These are phyloP conservation scores for Triops longicaudatus DNA, from an alignment of 1,140 invertebrate genomes.

Conservation along the genomic window DNA sequence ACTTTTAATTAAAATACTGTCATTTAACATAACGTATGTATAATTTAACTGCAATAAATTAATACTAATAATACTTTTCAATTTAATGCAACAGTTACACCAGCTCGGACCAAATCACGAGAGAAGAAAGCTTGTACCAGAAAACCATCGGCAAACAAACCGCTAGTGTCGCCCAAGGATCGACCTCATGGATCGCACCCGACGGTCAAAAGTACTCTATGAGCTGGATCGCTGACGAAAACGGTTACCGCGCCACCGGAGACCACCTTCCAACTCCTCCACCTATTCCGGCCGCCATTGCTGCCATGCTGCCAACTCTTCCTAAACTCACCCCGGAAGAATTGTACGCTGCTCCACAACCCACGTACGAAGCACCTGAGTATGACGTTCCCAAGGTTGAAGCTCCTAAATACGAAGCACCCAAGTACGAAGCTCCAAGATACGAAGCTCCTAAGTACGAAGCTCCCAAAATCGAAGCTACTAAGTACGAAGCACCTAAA, in stretches of 20 bases:
- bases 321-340: background rate
- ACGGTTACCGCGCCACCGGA: constrained; percentile 34
- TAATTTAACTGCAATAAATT: too few species aligned
- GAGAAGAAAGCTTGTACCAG: constrained; percentile 63
- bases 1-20: too few species aligned
- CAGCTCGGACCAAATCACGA: constrained; percentile 62
- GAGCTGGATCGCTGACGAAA: constrained; percentile 33
- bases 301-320: constrained; percentile 20
- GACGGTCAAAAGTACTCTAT: constrained; percentile 32
- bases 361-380: background rate
- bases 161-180: constrained; percentile 36
- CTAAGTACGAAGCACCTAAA: constrained; percentile 4
- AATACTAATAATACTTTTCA: background rate
- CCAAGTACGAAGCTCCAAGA: background rate
- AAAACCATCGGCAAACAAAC: constrained; percentile 41
- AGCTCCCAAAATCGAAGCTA: too few species aligned
- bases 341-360: background rate
- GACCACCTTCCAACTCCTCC: constrained; percentile 33
- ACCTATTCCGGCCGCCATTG: constrained; percentile 27
- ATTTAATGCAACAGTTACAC: background rate
- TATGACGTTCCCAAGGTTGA: background rate
- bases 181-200: constrained; percentile 29
- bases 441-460: background rate
- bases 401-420: background rate
- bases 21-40: too few species aligned